Conservation (phyloP, 2,113 vertebrate species). For the Neodontobutis hainanensis region DNA sequence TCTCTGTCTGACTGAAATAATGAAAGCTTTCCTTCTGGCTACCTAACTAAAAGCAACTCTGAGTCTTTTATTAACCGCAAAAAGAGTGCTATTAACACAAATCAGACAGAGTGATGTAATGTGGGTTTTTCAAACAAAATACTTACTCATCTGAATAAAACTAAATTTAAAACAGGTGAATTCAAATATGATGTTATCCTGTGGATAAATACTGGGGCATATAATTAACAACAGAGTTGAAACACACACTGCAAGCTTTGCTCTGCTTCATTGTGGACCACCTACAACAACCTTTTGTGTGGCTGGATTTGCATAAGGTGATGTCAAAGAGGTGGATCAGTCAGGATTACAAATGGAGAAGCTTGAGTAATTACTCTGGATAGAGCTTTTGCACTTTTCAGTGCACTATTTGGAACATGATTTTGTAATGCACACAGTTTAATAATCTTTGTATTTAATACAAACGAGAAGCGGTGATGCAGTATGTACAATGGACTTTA, state of each 20-base stretch:
- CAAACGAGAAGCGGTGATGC: conserved; percentile 2
- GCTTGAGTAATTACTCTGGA: conserved; percentile 57
- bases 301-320: conserved; percentile 42
- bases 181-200: no score
- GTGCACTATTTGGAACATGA: conserved; percentile 26
- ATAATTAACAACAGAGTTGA: no score
- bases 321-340: conserved; percentile 60
- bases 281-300: background rate
- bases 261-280: conserved; percentile 5
- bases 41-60: no score
- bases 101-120: no score
- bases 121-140: no score
- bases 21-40: no score
- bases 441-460: conserved; percentile 5
- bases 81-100: no score
- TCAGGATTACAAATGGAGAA: conserved; percentile 51
- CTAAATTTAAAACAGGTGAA: no score
- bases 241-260: background rate
- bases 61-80: no score
- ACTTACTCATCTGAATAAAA: no score
- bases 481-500: conserved; percentile 55
- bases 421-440: conserved; percentile 1
- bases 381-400: conserved; percentile 58
- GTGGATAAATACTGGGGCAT: no score
- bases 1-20: no score